These are phyloP conservation scores for Echiichthys vipera DNA, from an alignment of 2,797 vertebrate genomes.

Conservation along the genomic window DNA sequence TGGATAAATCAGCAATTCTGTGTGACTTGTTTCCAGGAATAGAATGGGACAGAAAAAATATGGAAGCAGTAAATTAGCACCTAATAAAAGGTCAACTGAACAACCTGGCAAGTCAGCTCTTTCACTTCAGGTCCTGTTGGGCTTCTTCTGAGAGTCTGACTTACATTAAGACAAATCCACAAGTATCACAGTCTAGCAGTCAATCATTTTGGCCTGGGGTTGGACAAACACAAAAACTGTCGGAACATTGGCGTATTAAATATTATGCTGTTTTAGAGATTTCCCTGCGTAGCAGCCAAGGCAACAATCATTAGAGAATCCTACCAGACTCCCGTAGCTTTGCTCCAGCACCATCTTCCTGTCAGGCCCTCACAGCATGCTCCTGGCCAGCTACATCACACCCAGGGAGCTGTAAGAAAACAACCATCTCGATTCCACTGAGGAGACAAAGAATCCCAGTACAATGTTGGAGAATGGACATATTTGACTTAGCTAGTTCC, in stretches of 20 bases:
- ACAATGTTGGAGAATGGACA: slow-evolving; percentile 14
- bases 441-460: slow-evolving; percentile 37
- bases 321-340: slow-evolving; percentile 65
- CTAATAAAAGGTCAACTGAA: slow-evolving; percentile 31
- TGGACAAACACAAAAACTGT: slow-evolving; percentile 45
- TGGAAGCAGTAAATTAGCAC: slow-evolving; percentile 41
- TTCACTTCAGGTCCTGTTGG: slow-evolving; percentile 21
- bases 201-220: slow-evolving; percentile 47
- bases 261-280: slow-evolving; percentile 35
- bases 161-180: slow-evolving; percentile 23
- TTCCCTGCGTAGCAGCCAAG: slow-evolving; percentile 45
- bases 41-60: slow-evolving; percentile 30
- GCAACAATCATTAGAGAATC: slow-evolving; percentile 62
- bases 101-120: slow-evolving; percentile 19
- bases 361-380: slow-evolving; percentile 60
- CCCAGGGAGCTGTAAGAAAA: slow-evolving; percentile 48
- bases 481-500: slow-evolving; percentile 25
- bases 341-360: slow-evolving; percentile 54
- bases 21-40: slow-evolving; percentile 33
- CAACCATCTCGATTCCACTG: slow-evolving; percentile 34
- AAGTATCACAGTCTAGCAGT: slow-evolving; percentile 30
- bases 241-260: slow-evolving; percentile 46
- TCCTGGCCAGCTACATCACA: slow-evolving; percentile 43
- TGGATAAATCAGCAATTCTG: slow-evolving; percentile 33
- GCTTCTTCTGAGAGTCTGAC: slow-evolving; percentile 14